phyloP scores from a whole-genome alignment of 2,797 vertebrate genomes.

The Pangasius mekongensis region DNA sequence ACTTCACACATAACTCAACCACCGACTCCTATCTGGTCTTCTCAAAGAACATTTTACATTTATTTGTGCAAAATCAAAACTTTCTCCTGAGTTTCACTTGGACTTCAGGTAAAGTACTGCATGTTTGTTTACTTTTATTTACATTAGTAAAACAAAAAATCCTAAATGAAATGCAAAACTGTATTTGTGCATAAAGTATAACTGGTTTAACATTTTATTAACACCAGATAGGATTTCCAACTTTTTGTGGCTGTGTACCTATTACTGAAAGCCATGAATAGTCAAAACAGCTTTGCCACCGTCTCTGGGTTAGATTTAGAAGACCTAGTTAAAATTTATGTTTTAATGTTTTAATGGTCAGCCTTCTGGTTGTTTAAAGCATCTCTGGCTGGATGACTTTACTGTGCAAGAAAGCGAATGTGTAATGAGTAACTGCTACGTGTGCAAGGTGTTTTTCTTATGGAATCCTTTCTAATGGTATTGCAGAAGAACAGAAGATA shows the following conservation, averaged over 20 bases:
- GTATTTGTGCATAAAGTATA: not conserved
- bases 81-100: slow-evolving; percentile 42
- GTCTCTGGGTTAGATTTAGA: not conserved
- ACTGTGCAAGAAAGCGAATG: not conserved
- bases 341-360: not conserved
- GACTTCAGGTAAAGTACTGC: slow-evolving; percentile 49
- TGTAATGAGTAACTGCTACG: not conserved
- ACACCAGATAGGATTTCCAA: not conserved
- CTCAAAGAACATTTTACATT: slow-evolving; percentile 28
- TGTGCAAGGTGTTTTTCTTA: not conserved
- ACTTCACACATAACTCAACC: slow-evolving; percentile 32
- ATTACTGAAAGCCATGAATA: not conserved
- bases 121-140: slow-evolving; percentile 6
- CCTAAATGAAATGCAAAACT: not conserved
- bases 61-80: slow-evolving; percentile 18
- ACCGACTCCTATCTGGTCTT: not conserved
- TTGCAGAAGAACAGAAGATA: not conserved
- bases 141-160: not conserved
- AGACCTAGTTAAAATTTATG: not conserved
- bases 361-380: not conserved
- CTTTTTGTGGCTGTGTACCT: not conserved
- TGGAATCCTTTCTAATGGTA: not conserved
- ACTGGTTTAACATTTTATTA: not conserved
- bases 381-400: not conserved
- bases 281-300: not conserved